Evolutionary conservation across 2,888 invertebrate species (phyloP), one percentile per base, ranked within the genome.

Genomic region (Patella ulyssiponensis): DNA sequence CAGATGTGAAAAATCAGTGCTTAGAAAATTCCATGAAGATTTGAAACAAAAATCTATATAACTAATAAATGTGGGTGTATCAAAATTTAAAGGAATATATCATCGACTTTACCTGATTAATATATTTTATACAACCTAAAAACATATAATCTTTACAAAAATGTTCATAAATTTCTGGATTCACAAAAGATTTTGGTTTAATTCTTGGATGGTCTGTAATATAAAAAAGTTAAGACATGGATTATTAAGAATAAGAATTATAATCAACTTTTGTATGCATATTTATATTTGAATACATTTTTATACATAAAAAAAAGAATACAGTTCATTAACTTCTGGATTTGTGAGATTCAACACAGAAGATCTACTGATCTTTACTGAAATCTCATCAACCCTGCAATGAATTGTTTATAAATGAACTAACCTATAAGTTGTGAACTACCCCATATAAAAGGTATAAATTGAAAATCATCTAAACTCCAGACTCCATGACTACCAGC

Each of bases 401-500:
- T 44, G 44, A 44, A 44, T 44, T 44, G 44, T 44, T 9, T 44
- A 9, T 11, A 27, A 20, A 23, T 17, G 54, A 73, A 85, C 90
- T 90, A 91, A 95, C 96, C 95, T 79, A 97, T 93, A 23, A 99
- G 94, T 90, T 99, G 99, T 14, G 99, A 95, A 91, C 98, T 98
- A n/a, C 99, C 99, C 97, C 98, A 99, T 89, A 99, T 95, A 88
- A 99, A 99, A 53, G 99, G 98, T 69, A 99, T 94, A 93, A 99
- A 99, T 92, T 99, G 99, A 91, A 96, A 99, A 92, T 99, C 99
- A 92, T 99, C 99, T 76, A 99, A 93, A 87, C 98, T 97, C 98
- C 99, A 99, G 14, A 99, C 99, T 1, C 99, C 99, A 88, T 99
- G 98, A 91, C 98, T 98, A 12, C 99, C 99, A 0, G 99, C 99